Conservation (phyloP, 2,113 vertebrate genomes). For the Pseudopipra pipra region DNA sequence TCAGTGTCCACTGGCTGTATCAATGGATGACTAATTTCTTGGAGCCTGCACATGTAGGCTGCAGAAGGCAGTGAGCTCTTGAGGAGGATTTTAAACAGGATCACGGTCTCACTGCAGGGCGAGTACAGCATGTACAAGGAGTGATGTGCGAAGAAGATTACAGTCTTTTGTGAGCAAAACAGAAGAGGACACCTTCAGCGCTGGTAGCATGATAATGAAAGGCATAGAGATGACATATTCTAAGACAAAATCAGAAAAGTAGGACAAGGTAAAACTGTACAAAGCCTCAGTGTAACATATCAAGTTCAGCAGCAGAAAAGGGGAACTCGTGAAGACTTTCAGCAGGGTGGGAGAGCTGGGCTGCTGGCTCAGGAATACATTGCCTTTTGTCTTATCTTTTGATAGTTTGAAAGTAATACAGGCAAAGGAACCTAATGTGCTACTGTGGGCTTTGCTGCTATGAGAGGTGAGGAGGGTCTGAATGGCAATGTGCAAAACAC, state of each 20-base stretch:
- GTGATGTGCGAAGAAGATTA: neutral
- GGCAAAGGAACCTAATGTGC: neutral
- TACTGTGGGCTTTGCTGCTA: neutral
- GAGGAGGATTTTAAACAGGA: neutral
- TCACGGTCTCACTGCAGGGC: fast-evolving
- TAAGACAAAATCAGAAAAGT: neutral
- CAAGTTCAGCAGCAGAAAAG: neutral
- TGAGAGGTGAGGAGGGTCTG: neutral
- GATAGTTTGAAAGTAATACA: neutral
- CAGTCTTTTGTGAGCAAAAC: neutral
- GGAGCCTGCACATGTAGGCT: neutral
- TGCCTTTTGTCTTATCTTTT: neutral
- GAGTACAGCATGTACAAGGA: neutral
- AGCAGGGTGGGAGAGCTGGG: neutral
- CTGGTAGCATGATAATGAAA: neutral
- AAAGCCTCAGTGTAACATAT: neutral
- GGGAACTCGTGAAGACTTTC: neutral
- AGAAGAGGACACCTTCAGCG: neutral
- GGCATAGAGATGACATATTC: neutral
- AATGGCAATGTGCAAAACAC: neutral
- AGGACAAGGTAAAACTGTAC: neutral
- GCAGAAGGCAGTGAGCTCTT: neutral
- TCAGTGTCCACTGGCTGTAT: neutral
- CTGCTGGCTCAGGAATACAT: neutral
- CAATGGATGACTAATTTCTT: neutral